These are phyloP conservation scores for Drosophila subquinaria DNA, from an alignment of 2,888 invertebrate genomes.

Conservation along the genomic window DNA sequence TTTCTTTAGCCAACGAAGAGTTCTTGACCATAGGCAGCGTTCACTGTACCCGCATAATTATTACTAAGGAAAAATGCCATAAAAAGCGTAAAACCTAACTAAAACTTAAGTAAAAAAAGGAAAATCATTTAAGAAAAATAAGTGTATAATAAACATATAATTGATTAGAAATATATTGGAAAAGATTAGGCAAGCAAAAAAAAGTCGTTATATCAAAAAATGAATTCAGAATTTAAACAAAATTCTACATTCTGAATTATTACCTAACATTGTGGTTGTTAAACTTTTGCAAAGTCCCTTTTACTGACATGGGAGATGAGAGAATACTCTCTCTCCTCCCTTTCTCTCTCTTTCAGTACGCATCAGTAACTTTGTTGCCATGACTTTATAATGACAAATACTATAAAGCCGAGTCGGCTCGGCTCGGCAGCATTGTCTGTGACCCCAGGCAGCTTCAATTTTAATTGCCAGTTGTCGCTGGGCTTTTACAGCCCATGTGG, in stretches of 20 bases:
- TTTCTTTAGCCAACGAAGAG: no score
- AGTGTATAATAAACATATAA: background rate
- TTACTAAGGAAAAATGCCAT: background rate
- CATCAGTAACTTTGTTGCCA: constrained; percentile 45
- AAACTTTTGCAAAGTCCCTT: constrained; percentile 20
- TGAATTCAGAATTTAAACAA: background rate
- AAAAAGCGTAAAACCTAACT: background rate
- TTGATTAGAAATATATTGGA: background rate
- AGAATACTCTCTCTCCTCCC: background rate
- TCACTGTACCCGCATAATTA: background rate
- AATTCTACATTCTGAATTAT: constrained; percentile 9
- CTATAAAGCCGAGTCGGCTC: constrained; percentile 32
- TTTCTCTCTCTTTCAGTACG: constrained; percentile 9
- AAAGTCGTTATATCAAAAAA: background rate
- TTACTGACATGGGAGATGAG: constrained; percentile 10
- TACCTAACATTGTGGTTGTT: constrained; percentile 25
- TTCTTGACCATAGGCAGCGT: no score
- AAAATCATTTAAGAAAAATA: background rate
- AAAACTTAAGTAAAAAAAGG: background rate
- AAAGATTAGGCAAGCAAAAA: background rate
- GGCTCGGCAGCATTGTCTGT: constrained; percentile 34
- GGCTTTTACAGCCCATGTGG: constrained; percentile 66
- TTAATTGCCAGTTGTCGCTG: constrained; percentile 62
- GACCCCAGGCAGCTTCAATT: constrained; percentile 47
- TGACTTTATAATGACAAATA: constrained; percentile 64